Conservation (phyloP, 1,140 invertebrate species). For the Drosophila erecta region DNA sequence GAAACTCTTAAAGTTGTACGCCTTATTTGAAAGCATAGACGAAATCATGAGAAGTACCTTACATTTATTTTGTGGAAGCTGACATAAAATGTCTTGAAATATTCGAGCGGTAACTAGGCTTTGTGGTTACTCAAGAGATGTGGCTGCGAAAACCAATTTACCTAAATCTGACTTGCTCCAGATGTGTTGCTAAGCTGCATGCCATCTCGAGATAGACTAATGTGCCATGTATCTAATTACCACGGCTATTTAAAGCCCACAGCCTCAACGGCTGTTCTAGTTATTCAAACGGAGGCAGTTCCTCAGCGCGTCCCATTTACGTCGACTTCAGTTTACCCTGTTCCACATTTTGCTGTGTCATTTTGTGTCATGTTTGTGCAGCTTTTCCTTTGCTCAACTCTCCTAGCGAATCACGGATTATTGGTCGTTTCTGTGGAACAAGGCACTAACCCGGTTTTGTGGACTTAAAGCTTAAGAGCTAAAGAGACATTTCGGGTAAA, state of each 20-base stretch:
- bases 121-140: conserved; percentile 2
- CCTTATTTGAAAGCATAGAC: no score
- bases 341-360: conserved; percentile 35
- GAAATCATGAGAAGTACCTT: no score
- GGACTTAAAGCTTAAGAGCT: background rate
- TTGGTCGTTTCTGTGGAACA: conserved; percentile 22
- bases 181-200: conserved; percentile 17
- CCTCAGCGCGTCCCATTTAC: conserved; percentile 31
- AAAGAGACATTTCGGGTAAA: background rate
- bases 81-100: background rate
- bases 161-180: conserved; percentile 1
- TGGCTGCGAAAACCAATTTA: conserved; percentile 6
- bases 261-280: conserved; percentile 30
- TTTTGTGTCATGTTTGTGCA: conserved; percentile 22
- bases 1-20: no score
- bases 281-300: conserved; percentile 24
- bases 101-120: no score
- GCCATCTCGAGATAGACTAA: conserved; percentile 24
- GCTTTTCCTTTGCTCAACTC: conserved; percentile 16
- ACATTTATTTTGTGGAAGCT: no score
- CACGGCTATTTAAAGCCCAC: conserved; percentile 30
- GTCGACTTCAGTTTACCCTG: conserved; percentile 25
- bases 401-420: conserved; percentile 26
- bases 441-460: conserved; percentile 14
- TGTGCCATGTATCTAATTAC: conserved; percentile 44